Percentiles rank a stretch among this genome's conserved stretches.
Evolutionary conservation across 2,113 vertebrate species (phyloP).

Genomic region (Paedocypris sp.): DNA sequence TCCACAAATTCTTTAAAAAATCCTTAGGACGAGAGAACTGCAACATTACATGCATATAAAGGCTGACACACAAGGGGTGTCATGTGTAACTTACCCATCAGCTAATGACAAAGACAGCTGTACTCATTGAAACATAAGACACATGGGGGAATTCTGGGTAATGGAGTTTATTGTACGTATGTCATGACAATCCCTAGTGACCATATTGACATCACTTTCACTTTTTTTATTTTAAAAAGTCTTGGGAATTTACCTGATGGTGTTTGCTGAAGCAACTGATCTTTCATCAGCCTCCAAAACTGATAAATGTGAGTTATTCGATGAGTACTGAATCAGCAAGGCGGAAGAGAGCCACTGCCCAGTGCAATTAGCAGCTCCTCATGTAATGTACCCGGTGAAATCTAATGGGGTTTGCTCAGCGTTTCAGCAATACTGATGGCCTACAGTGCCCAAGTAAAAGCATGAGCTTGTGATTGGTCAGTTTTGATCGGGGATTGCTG

Average conservation of each 20-base stretch:
- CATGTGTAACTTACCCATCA: too few relatives aligned
- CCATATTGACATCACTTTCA: too few relatives aligned
- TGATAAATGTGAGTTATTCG: background rate
- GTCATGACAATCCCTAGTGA: too few relatives aligned
- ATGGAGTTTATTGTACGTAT: too few relatives aligned
- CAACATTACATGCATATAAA: too few relatives aligned
- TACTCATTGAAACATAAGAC: too few relatives aligned
- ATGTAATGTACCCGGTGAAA: slow-evolving; percentile 12
- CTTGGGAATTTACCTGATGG: background rate
- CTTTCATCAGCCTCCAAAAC: background rate
- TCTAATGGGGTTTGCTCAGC: slow-evolving; percentile 8
- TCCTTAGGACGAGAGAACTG: too few relatives aligned
- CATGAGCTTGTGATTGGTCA: slow-evolving; percentile 10
- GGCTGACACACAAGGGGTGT: too few relatives aligned
- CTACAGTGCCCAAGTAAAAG: slow-evolving; percentile 2
- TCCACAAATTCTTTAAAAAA: too few relatives aligned
- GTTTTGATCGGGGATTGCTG: slow-evolving; percentile 6
- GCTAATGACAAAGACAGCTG: too few relatives aligned
- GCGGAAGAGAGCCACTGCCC: background rate
- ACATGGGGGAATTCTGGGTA: too few relatives aligned
- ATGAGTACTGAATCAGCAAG: slow-evolving; percentile 4
- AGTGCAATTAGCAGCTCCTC: slow-evolving; percentile 16
- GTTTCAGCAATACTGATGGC: slow-evolving; percentile 9
- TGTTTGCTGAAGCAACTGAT: slow-evolving; percentile 3
- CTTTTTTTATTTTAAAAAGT: background rate